phyloP scores from a whole-genome alignment of 1,140 invertebrate species.

The Drosophila orosa region DNA sequence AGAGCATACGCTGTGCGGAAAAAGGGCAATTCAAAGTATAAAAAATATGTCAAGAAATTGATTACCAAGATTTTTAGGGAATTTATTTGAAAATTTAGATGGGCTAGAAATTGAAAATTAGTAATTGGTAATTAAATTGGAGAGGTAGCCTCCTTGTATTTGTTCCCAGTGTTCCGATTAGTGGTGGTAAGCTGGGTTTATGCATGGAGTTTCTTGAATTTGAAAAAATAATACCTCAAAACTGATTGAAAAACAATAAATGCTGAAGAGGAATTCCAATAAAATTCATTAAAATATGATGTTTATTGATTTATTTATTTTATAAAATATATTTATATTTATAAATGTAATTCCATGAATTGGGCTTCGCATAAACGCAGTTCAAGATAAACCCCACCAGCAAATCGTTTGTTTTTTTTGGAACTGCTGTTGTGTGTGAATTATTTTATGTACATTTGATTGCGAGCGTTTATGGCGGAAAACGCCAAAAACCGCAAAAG shows the following conservation, averaged over 20 bases:
- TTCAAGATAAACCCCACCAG: conserved; percentile 34
- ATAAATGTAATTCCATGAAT: neutral
- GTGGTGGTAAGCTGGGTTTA: neutral
- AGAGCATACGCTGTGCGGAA: neutral
- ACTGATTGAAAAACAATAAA: neutral
- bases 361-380: conserved; percentile 43
- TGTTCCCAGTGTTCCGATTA: neutral
- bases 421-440: conserved; percentile 63
- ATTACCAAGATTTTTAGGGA: too few species aligned
- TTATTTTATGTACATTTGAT: conserved; percentile 81
- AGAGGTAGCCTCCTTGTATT: neutral
- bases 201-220: neutral
- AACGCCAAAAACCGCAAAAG: conserved; percentile 57
- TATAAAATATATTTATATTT: too few species aligned
- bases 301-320: too few species aligned
- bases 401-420: conserved; percentile 69
- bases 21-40: neutral
- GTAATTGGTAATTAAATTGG: neutral
- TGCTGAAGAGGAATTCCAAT: too few species aligned
- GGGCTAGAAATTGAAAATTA: too few species aligned
- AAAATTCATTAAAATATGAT: neutral
- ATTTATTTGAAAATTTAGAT: too few species aligned
- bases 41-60: too few species aligned
- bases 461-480: conserved; percentile 79
- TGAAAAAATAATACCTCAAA: neutral